Conservation (phyloP, 1,140 invertebrate species). For the Bombus soroeensis region DNA sequence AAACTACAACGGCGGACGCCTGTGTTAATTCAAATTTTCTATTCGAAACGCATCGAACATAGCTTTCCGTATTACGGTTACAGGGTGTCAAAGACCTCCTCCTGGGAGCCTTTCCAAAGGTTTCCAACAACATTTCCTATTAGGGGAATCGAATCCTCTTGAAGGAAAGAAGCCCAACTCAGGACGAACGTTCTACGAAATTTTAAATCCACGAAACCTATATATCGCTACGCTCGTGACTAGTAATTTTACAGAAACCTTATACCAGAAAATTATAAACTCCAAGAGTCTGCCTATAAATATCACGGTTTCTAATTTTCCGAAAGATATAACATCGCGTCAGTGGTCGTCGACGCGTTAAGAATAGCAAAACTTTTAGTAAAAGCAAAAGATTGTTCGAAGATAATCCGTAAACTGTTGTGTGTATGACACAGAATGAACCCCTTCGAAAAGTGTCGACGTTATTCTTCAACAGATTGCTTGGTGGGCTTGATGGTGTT, state of each 20-base stretch:
- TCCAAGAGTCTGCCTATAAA: no score
- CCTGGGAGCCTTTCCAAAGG: not conserved
- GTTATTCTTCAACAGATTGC: not conserved
- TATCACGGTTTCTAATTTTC: no score
- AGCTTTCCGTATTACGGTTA: no score
- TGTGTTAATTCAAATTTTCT: not conserved
- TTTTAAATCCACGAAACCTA: not conserved
- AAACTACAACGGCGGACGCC: not conserved
- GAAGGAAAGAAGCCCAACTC: not conserved
- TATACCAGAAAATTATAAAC: no score
- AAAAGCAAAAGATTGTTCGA: not conserved
- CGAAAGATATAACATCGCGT: not conserved
- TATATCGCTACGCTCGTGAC: not conserved
- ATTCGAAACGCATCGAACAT: not conserved
- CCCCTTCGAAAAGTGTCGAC: not conserved
- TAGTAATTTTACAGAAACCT: not conserved
- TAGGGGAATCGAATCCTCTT: not conserved
- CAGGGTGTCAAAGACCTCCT: not conserved
- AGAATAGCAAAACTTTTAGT: not conserved
- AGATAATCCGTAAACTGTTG: not conserved
- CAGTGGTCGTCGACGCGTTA: not conserved
- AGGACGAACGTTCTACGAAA: not conserved
- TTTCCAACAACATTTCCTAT: not conserved
- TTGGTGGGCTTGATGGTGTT: slow-evolving; percentile 28
- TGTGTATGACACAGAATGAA: not conserved